A percentile compares a stretch with the other conserved stretches of the same genome.
Evolutionary conservation across 2,797 vertebrate species (phyloP).

Genomic region (Moxostoma hubbsi): DNA sequence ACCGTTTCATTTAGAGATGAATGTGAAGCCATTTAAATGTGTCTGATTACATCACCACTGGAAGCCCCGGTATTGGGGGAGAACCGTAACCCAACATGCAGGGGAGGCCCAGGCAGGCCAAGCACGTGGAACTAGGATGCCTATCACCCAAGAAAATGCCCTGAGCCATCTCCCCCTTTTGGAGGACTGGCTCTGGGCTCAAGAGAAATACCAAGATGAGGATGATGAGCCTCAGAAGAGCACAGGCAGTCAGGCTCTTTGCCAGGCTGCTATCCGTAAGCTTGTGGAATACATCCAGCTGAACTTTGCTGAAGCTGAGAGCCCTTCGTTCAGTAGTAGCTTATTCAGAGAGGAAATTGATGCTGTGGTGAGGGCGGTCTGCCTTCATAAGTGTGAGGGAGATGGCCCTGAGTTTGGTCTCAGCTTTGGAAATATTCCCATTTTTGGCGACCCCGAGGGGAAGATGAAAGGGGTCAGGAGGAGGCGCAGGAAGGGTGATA

Average conservation of each 20-base stretch:
- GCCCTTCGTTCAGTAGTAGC: conserved; percentile 26
- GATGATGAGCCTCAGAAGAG: conserved; percentile 65
- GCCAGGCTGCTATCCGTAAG: conserved; percentile 88
- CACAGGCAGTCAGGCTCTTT: conserved; percentile 72
- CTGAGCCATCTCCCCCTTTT: conserved; percentile 86
- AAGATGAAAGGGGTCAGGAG: conserved; percentile 84
- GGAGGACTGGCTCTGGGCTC: conserved; percentile 85
- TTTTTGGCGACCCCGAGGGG: conserved; percentile 90
- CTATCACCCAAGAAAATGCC: conserved; percentile 96
- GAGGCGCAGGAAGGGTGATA: conserved; percentile 80
- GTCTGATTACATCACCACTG: conserved; percentile 24
- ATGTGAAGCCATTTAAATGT: conserved; percentile 44
- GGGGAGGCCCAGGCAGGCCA: conserved; percentile 57
- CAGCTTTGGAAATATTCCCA: conserved; percentile 94
- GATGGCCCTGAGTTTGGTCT: conserved; percentile 85
- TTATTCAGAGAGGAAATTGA: conserved; percentile 70
- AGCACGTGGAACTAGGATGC: conserved; percentile 80
- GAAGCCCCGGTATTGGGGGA: conserved; percentile 19
- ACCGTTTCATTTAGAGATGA: conserved; percentile 47
- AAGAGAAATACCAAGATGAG: conserved; percentile 60
- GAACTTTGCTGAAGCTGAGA: conserved; percentile 84
- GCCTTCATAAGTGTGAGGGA: conserved; percentile 79
- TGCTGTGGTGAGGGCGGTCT: conserved; percentile 86
- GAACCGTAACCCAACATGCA: conserved; percentile 74
- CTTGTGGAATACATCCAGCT: conserved; percentile 93